Evolutionary conservation across 2,113 vertebrate species (phyloP).

Genomic region (Heterocephalus glaber): DNA sequence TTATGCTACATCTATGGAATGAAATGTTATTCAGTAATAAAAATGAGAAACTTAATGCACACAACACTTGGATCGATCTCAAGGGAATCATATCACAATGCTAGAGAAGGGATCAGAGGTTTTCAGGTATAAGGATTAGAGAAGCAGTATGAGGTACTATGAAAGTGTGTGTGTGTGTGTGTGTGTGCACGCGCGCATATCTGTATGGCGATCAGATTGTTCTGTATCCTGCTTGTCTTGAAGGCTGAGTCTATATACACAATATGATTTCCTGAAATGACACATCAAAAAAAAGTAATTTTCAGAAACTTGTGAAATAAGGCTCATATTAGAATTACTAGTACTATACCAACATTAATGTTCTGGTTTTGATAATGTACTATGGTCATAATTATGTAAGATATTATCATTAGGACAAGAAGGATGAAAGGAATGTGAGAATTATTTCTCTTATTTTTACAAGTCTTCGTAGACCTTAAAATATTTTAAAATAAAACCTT

Average conservation of each 20-base stretch:
- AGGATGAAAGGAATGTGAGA: not conserved
- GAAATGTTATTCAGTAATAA: not conserved
- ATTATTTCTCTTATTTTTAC: not conserved
- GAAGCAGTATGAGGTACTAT: not conserved
- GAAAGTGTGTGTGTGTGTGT: not conserved
- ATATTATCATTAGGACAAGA: not conserved
- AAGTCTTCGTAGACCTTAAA: slow-evolving; percentile 26
- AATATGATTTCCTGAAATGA: not conserved
- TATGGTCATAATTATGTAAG: not conserved
- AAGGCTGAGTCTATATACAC: not conserved
- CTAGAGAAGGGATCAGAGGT: not conserved
- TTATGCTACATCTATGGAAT: not conserved
- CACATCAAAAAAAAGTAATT: not conserved
- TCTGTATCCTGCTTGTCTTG: not conserved
- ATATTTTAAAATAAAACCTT: slow-evolving; percentile 28
- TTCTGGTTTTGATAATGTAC: not conserved
- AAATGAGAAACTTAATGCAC: not conserved
- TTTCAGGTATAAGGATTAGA: not conserved
- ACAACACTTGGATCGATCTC: not conserved
- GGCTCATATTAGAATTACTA: not conserved
- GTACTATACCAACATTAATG: not conserved
- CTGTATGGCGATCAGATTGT: too few relatives aligned
- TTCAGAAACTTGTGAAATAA: not conserved
- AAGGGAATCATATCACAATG: not conserved
- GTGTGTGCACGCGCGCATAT: accelerated